Conservation (phyloP, 2,888 invertebrate genomes). For the Stenchaetothrips biformis region DNA sequence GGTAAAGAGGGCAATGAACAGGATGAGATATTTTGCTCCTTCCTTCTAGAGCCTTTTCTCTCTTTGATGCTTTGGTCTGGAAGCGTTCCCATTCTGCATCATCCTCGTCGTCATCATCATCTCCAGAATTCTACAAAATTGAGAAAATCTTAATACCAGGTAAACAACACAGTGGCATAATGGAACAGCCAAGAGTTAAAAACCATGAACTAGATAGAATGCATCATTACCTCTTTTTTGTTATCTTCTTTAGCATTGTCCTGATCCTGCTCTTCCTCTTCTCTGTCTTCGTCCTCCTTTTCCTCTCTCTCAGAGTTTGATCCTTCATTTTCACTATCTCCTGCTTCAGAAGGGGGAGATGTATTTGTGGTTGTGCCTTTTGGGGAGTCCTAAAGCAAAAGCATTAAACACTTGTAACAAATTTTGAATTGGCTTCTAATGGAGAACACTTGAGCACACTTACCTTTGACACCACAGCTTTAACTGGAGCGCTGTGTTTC, state of each 20-base stretch:
- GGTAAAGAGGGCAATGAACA: slow-evolving; percentile 96
- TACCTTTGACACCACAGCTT: slow-evolving; percentile 39
- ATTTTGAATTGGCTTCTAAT: background rate
- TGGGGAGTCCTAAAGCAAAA: slow-evolving; percentile 37
- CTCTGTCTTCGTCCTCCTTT: slow-evolving; percentile 33
- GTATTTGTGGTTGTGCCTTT: slow-evolving; percentile 41
- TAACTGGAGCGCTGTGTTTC: slow-evolving; percentile 38
- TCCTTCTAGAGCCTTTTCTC: slow-evolving; percentile 83
- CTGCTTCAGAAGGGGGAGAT: background rate
- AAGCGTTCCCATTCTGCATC: slow-evolving; percentile 93
- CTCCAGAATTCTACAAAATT: slow-evolving; percentile 25
- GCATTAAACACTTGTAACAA: background rate
- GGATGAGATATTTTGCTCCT: slow-evolving; percentile 89
- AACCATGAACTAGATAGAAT: slow-evolving; percentile 29
- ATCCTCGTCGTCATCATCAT: slow-evolving; percentile 55
- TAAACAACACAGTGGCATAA: background rate
- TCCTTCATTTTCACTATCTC: slow-evolving; percentile 6
- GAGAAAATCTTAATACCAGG: background rate
- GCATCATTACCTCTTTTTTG: slow-evolving; percentile 34
- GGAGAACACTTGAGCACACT: slow-evolving; percentile 35
- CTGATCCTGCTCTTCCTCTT: slow-evolving; percentile 38
- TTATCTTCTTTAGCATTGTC: slow-evolving; percentile 30
- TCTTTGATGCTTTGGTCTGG: slow-evolving; percentile 79
- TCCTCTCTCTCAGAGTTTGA: slow-evolving; percentile 30
- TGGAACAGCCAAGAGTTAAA: background rate